Percentiles rank a stretch among this genome's conserved stretches.
Conservation (phyloP, 2,888 invertebrate species). For the Esperia sulphurella region DNA sequence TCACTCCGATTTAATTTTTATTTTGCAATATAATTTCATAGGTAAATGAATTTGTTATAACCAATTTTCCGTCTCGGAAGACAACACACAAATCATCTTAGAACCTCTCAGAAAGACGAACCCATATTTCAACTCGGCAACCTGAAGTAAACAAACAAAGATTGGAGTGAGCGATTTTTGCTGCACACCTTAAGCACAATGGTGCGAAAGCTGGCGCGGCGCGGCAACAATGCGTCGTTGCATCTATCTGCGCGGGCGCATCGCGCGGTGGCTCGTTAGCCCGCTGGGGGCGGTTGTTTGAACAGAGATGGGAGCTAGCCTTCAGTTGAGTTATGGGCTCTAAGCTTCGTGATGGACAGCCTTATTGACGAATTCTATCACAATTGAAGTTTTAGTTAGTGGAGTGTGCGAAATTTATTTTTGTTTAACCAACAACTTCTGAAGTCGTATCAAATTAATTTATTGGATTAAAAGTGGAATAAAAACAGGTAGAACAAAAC, state of each 20-base stretch:
- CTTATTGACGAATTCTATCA: conserved; percentile 22
- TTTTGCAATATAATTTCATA: no score
- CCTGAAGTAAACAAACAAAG: conserved; percentile 72
- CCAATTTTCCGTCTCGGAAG: no score
- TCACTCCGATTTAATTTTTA: no score
- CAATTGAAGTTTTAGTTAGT: neutral
- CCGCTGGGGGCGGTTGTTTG: conserved; percentile 66
- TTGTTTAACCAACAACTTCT: neutral
- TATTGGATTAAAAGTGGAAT: neutral
- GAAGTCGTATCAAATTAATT: neutral
- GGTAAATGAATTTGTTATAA: no score
- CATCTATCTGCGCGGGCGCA: conserved; percentile 63
- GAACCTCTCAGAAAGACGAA: conserved; percentile 12
- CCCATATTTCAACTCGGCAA: conserved; percentile 41
- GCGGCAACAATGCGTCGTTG: conserved; percentile 71
- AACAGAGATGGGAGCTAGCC: conserved; percentile 48
- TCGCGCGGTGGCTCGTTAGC: conserved; percentile 72
- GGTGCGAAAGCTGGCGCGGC: conserved; percentile 77
- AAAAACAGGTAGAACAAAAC: neutral
- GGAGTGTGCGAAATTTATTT: neutral
- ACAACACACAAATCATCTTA: neutral
- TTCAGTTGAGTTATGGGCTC: conserved; percentile 33
- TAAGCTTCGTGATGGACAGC: conserved; percentile 39
- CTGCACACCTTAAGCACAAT: conserved; percentile 66
- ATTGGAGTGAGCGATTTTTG: conserved; percentile 61